phyloP scores from a whole-genome alignment of 2,113 vertebrate genomes.

The Tapirus terrestris region DNA sequence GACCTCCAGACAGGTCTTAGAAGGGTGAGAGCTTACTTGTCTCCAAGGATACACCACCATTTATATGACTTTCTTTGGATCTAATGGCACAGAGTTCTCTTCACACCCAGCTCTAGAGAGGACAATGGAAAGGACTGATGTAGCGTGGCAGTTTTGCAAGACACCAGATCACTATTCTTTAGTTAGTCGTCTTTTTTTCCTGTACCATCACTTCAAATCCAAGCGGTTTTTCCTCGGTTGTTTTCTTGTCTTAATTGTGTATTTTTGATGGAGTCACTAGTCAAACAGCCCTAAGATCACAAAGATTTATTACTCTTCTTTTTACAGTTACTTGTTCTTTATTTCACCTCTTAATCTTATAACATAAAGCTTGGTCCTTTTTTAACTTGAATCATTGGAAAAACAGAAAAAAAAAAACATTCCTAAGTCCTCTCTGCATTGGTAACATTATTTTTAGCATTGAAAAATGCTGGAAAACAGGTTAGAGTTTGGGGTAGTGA shows the following conservation, averaged over 20 bases:
- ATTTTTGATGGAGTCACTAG: neutral
- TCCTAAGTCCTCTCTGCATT: neutral
- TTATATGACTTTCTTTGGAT: neutral
- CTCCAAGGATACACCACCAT: neutral
- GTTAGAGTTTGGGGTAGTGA: neutral
- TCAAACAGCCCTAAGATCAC: neutral
- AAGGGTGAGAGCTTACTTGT: neutral
- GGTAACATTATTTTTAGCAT: neutral
- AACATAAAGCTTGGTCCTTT: neutral
- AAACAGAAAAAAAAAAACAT: neutral
- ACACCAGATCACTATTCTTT: neutral
- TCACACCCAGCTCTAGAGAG: neutral
- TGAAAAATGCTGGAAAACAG: neutral
- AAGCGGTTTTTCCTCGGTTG: neutral
- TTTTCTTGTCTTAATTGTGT: neutral
- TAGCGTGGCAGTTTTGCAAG: neutral
- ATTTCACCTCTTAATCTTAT: neutral
- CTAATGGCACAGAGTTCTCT: neutral
- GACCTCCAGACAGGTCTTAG: neutral
- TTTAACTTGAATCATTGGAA: constrained; percentile 1
- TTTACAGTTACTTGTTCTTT: neutral
- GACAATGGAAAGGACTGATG: neutral
- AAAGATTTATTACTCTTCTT: neutral
- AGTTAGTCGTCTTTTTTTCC: neutral
- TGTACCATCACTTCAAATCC: neutral